These are phyloP conservation scores for Aviceda subcristata DNA, from an alignment of 2,113 vertebrate species.

Conservation along the genomic window DNA sequence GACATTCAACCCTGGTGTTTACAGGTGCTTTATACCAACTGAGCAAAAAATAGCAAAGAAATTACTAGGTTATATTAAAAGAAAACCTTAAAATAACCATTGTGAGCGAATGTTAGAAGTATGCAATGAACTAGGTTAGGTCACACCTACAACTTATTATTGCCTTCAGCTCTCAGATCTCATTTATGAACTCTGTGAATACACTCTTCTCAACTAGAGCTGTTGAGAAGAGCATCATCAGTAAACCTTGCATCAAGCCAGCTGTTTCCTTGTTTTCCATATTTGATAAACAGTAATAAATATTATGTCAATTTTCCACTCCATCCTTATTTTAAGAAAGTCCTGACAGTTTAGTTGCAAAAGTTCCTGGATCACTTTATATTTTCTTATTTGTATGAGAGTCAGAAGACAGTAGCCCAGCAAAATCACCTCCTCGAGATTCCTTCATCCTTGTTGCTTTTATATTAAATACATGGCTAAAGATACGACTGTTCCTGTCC, in stretches of 20 bases:
- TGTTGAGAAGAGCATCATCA: background rate
- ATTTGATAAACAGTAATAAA: background rate
- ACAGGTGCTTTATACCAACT: constrained; percentile 4
- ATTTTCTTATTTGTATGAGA: background rate
- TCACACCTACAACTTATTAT: background rate
- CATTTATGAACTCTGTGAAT: constrained; percentile 5
- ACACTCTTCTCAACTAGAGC: background rate
- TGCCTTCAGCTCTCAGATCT: background rate
- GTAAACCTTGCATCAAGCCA: background rate
- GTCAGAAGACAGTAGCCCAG: background rate
- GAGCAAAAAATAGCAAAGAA: constrained; percentile 51
- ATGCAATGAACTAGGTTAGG: background rate
- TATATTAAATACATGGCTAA: background rate
- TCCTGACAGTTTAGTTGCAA: background rate
- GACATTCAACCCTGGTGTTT: background rate
- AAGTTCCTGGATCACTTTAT: background rate
- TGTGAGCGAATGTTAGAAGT: constrained; percentile 24
- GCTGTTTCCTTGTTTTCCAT: background rate
- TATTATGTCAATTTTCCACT: background rate
- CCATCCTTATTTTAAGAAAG: background rate
- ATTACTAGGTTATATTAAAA: constrained; percentile 55
- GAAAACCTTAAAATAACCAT: constrained; percentile 28
- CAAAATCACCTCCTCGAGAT: background rate
- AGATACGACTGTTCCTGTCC: background rate
- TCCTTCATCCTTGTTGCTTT: background rate